These are phyloP conservation scores for Meghimatium bilineatum DNA, from an alignment of 2,888 invertebrate species.

Conservation along the genomic window DNA sequence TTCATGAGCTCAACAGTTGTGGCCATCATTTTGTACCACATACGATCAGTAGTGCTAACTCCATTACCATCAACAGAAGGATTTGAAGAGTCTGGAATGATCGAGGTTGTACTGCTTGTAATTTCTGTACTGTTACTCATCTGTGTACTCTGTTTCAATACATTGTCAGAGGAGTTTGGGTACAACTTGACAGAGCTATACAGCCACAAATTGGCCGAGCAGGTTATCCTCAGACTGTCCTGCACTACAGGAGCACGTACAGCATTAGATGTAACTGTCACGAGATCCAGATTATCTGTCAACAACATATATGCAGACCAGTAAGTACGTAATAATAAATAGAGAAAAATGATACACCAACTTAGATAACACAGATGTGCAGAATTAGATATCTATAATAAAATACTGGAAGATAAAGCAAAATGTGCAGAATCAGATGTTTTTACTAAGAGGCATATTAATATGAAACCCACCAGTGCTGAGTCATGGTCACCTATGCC, in stretches of 20 bases:
- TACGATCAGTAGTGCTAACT: background rate
- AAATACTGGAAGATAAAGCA: too few species aligned
- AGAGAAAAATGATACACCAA: too few species aligned
- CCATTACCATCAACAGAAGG: background rate
- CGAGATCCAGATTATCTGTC: conserved; percentile 22
- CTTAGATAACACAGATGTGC: too few species aligned
- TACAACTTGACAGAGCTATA: conserved; percentile 37
- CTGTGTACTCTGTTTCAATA: background rate
- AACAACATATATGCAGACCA: background rate
- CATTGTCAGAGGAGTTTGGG: background rate
- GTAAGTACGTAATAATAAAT: too few species aligned
- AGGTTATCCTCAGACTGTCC: conserved; percentile 42
- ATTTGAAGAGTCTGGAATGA: background rate
- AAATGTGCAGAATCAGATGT: too few species aligned
- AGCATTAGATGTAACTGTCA: conserved; percentile 31
- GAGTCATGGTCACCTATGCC: too few species aligned
- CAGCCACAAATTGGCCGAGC: conserved; percentile 49
- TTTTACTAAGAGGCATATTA: too few species aligned
- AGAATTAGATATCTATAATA: too few species aligned
- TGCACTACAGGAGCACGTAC: conserved; percentile 22
- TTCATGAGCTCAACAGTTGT: background rate
- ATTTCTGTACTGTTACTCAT: background rate
- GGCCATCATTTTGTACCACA: background rate
- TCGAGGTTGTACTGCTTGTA: background rate
- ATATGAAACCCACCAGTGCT: too few species aligned